Evolutionary conservation across 2,797 vertebrate genomes (phyloP).

Genomic region (Labroides dimidiatus): DNA sequence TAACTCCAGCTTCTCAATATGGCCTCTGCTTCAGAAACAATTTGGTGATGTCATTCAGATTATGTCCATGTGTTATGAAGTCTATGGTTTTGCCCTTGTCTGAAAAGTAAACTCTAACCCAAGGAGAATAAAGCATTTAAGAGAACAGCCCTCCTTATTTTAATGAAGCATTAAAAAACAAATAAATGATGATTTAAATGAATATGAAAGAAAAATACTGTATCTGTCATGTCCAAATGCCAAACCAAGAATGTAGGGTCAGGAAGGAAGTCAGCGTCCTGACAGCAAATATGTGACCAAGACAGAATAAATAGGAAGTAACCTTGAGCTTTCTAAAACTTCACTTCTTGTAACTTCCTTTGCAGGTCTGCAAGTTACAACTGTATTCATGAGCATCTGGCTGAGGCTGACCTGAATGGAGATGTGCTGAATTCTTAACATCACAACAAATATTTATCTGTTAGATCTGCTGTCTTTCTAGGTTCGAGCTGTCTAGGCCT

Average conservation of each 20-base stretch:
- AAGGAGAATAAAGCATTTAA: conserved; percentile 23
- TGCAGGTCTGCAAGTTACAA: conserved; percentile 60
- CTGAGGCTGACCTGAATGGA: conserved; percentile 66
- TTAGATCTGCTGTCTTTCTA: conserved; percentile 41
- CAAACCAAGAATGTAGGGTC: conserved; percentile 48
- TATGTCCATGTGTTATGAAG: too few relatives aligned
- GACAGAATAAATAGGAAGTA: conserved; percentile 68
- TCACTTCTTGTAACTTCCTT: conserved; percentile 53
- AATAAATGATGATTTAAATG: conserved; percentile 43
- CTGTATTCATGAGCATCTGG: conserved; percentile 85
- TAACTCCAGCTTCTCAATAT: too few relatives aligned
- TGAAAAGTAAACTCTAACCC: conserved; percentile 6
- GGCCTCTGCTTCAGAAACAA: background rate
- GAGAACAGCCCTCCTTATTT: conserved; percentile 18
- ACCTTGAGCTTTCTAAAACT: conserved; percentile 81
- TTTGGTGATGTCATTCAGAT: too few relatives aligned
- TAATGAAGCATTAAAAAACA: conserved; percentile 22
- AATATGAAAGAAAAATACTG: conserved; percentile 45
- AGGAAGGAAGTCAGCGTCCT: conserved; percentile 25
- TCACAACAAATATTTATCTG: conserved; percentile 47
- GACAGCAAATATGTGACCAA: conserved; percentile 61
- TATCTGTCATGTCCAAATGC: conserved; percentile 39
- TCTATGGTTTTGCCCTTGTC: conserved; percentile 10
- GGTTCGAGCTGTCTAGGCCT: conserved; percentile 14
- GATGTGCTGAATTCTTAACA: conserved; percentile 67